Evolutionary conservation across 1,140 invertebrate genomes (phyloP).

Genomic region (Steinernema feltiae): DNA sequence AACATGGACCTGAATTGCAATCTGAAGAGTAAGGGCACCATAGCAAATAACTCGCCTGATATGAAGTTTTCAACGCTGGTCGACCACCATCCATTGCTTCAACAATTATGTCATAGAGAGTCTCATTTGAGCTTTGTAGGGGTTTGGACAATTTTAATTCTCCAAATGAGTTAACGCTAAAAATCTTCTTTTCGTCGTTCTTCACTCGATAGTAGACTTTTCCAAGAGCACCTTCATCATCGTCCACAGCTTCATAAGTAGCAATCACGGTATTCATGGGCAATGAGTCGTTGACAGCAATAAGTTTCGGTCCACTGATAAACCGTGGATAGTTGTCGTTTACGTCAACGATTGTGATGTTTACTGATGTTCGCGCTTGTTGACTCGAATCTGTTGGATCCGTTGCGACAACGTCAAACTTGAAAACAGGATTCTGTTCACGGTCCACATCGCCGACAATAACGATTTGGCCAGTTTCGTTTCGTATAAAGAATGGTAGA

Average conservation of each 20-base stretch:
- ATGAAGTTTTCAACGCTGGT: conserved; percentile 39
- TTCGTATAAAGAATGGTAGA: conserved; percentile 47
- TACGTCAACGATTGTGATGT: conserved; percentile 50
- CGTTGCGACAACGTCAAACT: conserved; percentile 35
- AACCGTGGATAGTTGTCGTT: conserved; percentile 55
- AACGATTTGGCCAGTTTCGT: conserved; percentile 47
- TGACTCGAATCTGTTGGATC: not conserved
- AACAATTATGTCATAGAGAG: conserved; percentile 29
- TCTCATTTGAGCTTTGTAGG: not conserved
- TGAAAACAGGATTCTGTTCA: conserved; percentile 36
- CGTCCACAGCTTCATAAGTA: conserved; percentile 39
- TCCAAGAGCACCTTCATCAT: conserved; percentile 38
- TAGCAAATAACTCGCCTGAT: conserved; percentile 14
- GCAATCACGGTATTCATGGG: conserved; percentile 28
- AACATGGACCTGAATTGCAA: conserved; percentile 30
- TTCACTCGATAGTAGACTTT: conserved; percentile 36
- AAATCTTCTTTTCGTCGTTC: conserved; percentile 21
- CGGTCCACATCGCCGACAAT: conserved; percentile 49
- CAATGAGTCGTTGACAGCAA: conserved; percentile 32
- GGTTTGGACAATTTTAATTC: not conserved
- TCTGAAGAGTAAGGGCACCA: not conserved
- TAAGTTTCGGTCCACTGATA: conserved; percentile 25
- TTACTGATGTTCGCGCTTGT: conserved; percentile 27
- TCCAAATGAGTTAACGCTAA: conserved; percentile 13
- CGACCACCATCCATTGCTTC: conserved; percentile 44